Base-by-base conservation (phyloP, 2,797 vertebrate species). In the Urocyon cinereoargenteus region DNA sequence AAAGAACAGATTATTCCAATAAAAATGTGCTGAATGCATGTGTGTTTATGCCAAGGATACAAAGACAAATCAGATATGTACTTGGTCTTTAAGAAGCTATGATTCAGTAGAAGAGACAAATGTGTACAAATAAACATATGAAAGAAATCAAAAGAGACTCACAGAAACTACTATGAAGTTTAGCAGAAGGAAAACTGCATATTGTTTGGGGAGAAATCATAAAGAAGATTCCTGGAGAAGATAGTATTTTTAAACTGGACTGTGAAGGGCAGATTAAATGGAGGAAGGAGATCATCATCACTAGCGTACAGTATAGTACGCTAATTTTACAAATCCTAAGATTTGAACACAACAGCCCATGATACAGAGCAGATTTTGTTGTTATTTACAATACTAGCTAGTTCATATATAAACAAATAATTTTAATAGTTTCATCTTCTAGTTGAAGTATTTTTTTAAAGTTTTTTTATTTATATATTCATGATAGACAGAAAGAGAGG, bases 51-150 rank as follows among this genome's bases (percentile, higher is more conserved):
- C 18, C 19, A 53, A 70, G 26, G 66, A 86, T 59, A 78, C 16
- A 92, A 82, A 70, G 34, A 90, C 31, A 83, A 86, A 94, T 31
- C 40, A 84, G 40, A 49, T 7, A 68, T 5, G 45, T 7, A 66
- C 21, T 40, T 64, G 6, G 36, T 93, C 19, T 88, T 73, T 83
- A 62, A 77, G 77, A 78, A 85, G 26, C 10, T 77, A 31, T 45
- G 59, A 83, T 84, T 85, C 34, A 96, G 31, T 21, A 68, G 70
- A 93, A 95, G 87, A 86, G 53, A 55, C 31, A 28, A 83, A 55
- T 11, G 24, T 5, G 26, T 66, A 36, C 13, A 40, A 51, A 64
- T 66, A 91, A 93, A 66, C 1, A 51, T 13, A 93, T 57, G 18
- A 92, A 22, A 94, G 24, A 73, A 96, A 70, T 3, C 5, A 85